Base-by-base conservation (phyloP, 2,113 vertebrate genomes). In the Silurus asotus region DNA sequence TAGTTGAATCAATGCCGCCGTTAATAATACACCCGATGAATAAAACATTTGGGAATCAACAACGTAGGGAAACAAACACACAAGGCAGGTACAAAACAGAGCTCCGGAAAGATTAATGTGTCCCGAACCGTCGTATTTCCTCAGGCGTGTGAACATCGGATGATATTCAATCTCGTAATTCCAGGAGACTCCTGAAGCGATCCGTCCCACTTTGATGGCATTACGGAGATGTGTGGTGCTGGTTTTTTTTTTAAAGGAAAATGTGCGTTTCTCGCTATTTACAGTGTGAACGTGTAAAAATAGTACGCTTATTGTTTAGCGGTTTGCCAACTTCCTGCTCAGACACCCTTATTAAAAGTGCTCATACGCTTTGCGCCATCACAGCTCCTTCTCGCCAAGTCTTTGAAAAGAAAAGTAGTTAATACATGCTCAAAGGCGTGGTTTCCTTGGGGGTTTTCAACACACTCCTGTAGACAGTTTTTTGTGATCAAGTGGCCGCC, bases 21-120 rank as follows among this genome's bases (percentile, higher is more conserved):
- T 90, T 87, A 86, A 89, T 86, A 90, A 86, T 88, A 81, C 81
- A 77, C n/a, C 62, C 20, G 48, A 88, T 85, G 61, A 89, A 85
- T 87, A 88, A 82, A 89, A 84, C 80, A 83, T 91, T 86, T 80
- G 86, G 77, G 80, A 28, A 75, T 37, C 11, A 0, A 37, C 20
- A 84, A 87, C 15, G 87, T 62, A 65, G 82, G 69, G 78, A 90
- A 90, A 89, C 67, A 87, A 80, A 88, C 84, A 65, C 62, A 67
- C 20, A 19, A 83, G 25, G 48, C 65, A 70, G 65, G 82, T 56
- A 58, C 64, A 70, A 82, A 82, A 19, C 1, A 19, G 51, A 82
- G 25, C 64, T 19, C n/a, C 10, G 64, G 7, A 19, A 69, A 37
- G 81, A 67, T 56, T 53, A 9, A 80, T 48, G 56, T 80, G 28